phyloP scores from a whole-genome alignment of 2,888 invertebrate species.

The Zaprionus obscuricornis region DNA sequence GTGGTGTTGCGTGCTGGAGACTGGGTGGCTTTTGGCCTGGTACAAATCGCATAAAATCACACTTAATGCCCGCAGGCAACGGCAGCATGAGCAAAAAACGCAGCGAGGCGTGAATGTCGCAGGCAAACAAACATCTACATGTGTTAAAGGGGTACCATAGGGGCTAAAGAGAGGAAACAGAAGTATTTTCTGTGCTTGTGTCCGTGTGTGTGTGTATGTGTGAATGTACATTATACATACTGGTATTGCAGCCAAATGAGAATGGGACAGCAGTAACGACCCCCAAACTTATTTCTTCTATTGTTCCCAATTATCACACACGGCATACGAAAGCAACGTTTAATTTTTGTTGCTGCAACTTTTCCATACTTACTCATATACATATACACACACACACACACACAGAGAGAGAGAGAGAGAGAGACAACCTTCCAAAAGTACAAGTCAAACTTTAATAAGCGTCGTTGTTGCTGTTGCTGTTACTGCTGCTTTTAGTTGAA shows the following conservation, averaged over 20 bases:
- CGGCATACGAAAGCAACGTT: constrained; percentile 63
- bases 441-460: constrained; percentile 72
- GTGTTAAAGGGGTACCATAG: constrained; percentile 14
- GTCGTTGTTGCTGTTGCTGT: constrained; percentile 40
- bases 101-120: constrained; percentile 77
- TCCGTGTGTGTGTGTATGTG: background rate
- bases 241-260: constrained; percentile 48
- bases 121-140: constrained; percentile 63
- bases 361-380: constrained; percentile 31
- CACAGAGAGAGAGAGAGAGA: constrained; percentile 9
- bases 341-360: constrained; percentile 68
- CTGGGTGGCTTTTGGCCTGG: constrained; percentile 22
- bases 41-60: constrained; percentile 79
- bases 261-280: constrained; percentile 57
- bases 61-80: constrained; percentile 80
- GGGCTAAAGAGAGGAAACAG: background rate
- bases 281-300: constrained; percentile 54
- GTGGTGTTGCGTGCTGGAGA: constrained; percentile 14
- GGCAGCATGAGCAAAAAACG: constrained; percentile 68
- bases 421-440: constrained; percentile 42
- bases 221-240: constrained; percentile 4
- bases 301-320: constrained; percentile 72
- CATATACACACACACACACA: background rate
- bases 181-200: too few relatives aligned
- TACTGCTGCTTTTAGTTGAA: constrained; percentile 31